A percentile compares a stretch with the other conserved stretches of the same genome.
These are phyloP conservation scores for Ophthalmolycus amberensis DNA, from an alignment of 2,113 vertebrate genomes.

Conservation along the genomic window DNA sequence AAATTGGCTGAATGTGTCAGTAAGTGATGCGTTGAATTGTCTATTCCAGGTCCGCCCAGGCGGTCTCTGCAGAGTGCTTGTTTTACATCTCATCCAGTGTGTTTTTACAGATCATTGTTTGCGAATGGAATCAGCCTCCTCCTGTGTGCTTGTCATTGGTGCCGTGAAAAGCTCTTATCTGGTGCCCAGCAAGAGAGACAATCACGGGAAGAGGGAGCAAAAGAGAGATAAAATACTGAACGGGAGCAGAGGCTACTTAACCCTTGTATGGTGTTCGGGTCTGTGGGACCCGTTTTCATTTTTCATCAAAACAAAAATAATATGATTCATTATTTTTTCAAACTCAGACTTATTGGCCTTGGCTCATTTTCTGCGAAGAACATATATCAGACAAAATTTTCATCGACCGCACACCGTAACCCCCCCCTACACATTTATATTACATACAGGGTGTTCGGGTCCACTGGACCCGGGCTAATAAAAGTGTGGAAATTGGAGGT, in stretches of 20 bases:
- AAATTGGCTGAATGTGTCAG: conserved; percentile 65
- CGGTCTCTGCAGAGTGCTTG: conserved; percentile 60
- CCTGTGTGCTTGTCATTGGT: conserved; percentile 62
- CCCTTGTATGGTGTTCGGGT: too few relatives aligned
- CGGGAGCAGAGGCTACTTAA: conserved; percentile 32
- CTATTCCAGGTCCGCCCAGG: conserved; percentile 68
- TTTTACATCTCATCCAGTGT: conserved; percentile 68
- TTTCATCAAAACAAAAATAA: too few relatives aligned
- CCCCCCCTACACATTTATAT: too few relatives aligned
- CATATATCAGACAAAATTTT: too few relatives aligned
- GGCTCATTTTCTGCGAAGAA: too few relatives aligned
- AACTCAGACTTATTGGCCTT: too few relatives aligned
- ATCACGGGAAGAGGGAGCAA: conserved; percentile 39
- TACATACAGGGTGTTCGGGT: too few relatives aligned
- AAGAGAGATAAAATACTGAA: conserved; percentile 26
- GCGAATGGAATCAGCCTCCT: conserved; percentile 60
- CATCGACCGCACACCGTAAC: too few relatives aligned
- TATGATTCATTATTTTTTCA: too few relatives aligned
- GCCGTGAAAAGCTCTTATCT: conserved; percentile 64
- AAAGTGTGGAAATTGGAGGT: too few relatives aligned
- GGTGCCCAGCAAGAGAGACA: conserved; percentile 57
- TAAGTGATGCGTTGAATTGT: conserved; percentile 75
- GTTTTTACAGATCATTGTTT: conserved; percentile 74
- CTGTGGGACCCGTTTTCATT: too few relatives aligned
- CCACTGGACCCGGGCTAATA: too few relatives aligned